Conservation (phyloP, 2,113 vertebrate genomes). For the Dicrurus megarhynchus region DNA sequence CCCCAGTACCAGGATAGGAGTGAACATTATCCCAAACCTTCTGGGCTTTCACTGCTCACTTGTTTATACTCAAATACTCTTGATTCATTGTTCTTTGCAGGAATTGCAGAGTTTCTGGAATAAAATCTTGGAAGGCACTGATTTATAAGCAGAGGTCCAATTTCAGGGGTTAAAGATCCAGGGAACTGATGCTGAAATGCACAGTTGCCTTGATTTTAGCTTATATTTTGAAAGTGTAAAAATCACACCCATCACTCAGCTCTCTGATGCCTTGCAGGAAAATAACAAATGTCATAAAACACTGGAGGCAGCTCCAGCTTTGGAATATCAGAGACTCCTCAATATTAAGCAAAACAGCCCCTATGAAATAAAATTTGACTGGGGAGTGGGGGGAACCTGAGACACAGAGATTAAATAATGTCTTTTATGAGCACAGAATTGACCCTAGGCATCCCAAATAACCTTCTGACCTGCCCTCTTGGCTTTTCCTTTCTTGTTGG, state of each 20-base stretch:
- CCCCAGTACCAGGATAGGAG: background rate
- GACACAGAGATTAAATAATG: background rate
- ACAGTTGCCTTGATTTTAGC: background rate
- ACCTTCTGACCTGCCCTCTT: background rate
- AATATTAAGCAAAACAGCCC: background rate
- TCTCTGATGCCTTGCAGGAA: background rate
- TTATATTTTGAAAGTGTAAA: accelerated
- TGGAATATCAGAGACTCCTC: background rate
- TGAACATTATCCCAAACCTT: background rate
- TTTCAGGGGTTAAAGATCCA: background rate
- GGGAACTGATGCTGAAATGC: background rate
- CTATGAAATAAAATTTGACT: background rate
- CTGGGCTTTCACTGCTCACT: background rate
- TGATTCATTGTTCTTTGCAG: background rate
- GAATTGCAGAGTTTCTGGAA: background rate
- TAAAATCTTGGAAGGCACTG: background rate
- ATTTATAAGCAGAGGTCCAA: background rate
- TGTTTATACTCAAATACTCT: background rate
- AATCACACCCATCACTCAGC: background rate
- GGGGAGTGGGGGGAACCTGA: background rate
- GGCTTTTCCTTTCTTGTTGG: background rate
- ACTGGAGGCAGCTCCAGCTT: background rate
- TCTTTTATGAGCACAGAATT: background rate
- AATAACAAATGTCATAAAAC: background rate
- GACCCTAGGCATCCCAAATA: background rate